These are phyloP conservation scores for Sorex araneus DNA, from an alignment of 2,113 vertebrate genomes.

Conservation along the genomic window DNA sequence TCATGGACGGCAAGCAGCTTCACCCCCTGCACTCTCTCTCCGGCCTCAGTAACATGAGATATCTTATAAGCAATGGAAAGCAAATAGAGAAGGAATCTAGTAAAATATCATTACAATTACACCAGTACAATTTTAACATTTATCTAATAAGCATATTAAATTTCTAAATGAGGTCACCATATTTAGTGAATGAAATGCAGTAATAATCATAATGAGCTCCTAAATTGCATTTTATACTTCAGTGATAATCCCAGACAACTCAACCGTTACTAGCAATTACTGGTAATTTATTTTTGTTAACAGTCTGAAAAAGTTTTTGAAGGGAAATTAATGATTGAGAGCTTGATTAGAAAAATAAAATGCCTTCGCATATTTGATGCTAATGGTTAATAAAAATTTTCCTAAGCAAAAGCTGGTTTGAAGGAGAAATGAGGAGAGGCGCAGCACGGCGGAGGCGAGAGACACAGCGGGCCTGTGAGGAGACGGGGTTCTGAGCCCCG, in stretches of 20 bases:
- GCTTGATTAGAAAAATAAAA: conserved; percentile 31
- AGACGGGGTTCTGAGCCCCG: neutral
- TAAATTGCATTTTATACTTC: conserved; percentile 83
- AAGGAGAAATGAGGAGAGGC: neutral
- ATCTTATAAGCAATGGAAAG: neutral
- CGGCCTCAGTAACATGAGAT: conserved; percentile 3
- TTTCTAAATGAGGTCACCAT: conserved; percentile 76
- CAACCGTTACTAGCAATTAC: conserved; percentile 74
- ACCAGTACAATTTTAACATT: conserved; percentile 57
- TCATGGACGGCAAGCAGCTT: too few relatives aligned
- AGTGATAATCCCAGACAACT: conserved; percentile 73
- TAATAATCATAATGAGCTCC: conserved; percentile 76
- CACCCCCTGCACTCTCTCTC: too few relatives aligned
- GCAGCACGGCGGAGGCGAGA: neutral
- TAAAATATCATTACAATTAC: conserved; percentile 55
- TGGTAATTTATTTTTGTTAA: conserved; percentile 78
- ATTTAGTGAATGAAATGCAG: conserved; percentile 74
- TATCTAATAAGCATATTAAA: conserved; percentile 77
- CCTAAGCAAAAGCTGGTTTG: neutral
- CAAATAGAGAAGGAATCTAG: conserved; percentile 47
- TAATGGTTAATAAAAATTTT: neutral
- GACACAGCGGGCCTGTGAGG: neutral
- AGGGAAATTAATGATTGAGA: conserved; percentile 65
- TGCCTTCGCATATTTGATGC: neutral
- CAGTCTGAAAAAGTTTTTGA: conserved; percentile 65